Conservation (phyloP, 2,888 invertebrate species). For the Ochlodes sylvanus region DNA sequence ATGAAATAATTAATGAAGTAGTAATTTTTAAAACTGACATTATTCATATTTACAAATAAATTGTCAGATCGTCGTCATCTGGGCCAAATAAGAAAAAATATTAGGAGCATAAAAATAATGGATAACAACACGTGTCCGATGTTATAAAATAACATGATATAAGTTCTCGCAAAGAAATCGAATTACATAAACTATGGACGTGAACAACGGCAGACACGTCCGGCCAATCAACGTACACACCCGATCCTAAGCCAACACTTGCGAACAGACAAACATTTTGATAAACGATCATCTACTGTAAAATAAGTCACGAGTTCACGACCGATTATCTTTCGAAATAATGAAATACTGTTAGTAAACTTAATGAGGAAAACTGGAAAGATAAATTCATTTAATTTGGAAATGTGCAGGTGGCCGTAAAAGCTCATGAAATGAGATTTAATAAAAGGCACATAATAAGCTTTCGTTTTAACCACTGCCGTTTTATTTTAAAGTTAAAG, state of each 20-base stretch:
- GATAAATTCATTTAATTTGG: conserved; percentile 1
- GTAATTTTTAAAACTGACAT: too few relatives aligned
- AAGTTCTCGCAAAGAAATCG: conserved; percentile 32
- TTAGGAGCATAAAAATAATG: not conserved
- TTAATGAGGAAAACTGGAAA: conserved; percentile 12
- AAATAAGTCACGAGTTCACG: not conserved
- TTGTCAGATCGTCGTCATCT: too few relatives aligned
- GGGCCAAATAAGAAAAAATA: not conserved
- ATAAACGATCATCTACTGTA: conserved; percentile 18
- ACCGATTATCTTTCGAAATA: not conserved
- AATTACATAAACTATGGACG: conserved; percentile 33
- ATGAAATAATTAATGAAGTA: too few relatives aligned
- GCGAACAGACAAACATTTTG: conserved; percentile 32
- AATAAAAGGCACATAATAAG: conserved; percentile 26
- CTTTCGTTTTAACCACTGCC: conserved; percentile 19
- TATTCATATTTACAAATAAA: not conserved
- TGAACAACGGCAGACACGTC: conserved; percentile 32
- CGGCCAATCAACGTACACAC: conserved; percentile 23
- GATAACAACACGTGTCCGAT: not conserved
- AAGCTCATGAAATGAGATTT: conserved; percentile 25
- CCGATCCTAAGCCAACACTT: conserved; percentile 36
- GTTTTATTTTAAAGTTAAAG: conserved; percentile 13
- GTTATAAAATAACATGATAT: conserved; percentile 5
- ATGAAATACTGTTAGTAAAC: conserved; percentile 1
- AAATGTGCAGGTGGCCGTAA: conserved; percentile 16